A percentile compares a stretch with the other conserved stretches of the same genome.
These are phyloP conservation scores for Bhutanitis thaidina DNA, from an alignment of 2,888 invertebrate species.

Conservation along the genomic window DNA sequence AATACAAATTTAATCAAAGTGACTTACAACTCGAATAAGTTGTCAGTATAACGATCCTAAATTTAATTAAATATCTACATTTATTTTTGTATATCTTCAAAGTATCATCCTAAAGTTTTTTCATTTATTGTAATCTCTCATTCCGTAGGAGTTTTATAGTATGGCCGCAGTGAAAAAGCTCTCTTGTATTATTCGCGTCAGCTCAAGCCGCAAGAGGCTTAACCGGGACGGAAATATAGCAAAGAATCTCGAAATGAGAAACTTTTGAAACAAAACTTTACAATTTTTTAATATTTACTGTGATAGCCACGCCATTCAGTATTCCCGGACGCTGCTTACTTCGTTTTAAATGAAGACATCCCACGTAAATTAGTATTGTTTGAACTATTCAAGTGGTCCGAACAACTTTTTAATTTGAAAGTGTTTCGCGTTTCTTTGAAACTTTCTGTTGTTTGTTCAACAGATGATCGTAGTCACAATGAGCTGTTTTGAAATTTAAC, in stretches of 20 bases:
- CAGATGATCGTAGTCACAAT: no score
- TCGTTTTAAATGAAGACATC: background rate
- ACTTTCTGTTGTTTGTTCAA: no score
- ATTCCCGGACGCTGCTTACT: background rate
- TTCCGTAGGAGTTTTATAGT: background rate
- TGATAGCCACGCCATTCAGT: background rate
- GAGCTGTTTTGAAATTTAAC: no score
- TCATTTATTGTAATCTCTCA: background rate
- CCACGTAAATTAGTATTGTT: background rate
- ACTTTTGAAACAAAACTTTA: slow-evolving; percentile 1
- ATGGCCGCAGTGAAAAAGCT: background rate
- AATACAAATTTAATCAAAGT: no score
- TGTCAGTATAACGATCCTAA: no score
- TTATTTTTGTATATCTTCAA: background rate
- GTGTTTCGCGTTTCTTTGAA: background rate
- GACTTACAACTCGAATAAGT: no score
- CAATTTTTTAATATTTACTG: slow-evolving; percentile 7
- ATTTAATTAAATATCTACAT: no score
- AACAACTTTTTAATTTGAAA: background rate
- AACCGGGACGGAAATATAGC: slow-evolving; percentile 6
- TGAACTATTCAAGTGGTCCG: background rate
- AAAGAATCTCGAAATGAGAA: slow-evolving; percentile 5
- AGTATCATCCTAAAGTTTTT: background rate
- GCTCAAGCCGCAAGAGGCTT: background rate
- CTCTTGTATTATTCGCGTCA: slow-evolving; percentile 3